These are phyloP conservation scores for Griposia aprilina DNA, from an alignment of 2,888 invertebrate genomes.

Conservation along the genomic window DNA sequence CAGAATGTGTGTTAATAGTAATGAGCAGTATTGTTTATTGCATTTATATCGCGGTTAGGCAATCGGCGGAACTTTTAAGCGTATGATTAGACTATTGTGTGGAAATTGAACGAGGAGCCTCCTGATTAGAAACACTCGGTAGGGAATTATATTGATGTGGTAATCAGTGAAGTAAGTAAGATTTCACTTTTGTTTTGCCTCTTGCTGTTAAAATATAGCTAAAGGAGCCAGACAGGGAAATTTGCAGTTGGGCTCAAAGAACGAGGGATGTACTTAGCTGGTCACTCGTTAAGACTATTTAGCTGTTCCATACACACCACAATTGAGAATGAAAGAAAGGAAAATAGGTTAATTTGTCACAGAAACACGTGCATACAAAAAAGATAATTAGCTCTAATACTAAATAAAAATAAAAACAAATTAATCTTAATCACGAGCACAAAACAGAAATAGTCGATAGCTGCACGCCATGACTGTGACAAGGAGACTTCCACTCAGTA, in stretches of 20 bases:
- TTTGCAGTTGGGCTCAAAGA: background rate
- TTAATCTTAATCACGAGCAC: no score
- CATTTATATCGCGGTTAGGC: slow-evolving; percentile 18
- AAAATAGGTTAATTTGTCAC: no score
- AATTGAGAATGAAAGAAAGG: background rate
- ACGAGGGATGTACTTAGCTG: background rate
- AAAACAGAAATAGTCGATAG: no score
- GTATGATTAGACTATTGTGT: slow-evolving; percentile 39
- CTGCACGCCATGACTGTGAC: no score
- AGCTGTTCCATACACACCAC: background rate
- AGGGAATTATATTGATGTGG: background rate
- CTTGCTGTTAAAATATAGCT: background rate
- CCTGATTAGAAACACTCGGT: background rate
- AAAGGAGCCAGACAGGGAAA: background rate
- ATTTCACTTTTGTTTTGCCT: background rate
- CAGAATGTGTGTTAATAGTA: slow-evolving; percentile 49
- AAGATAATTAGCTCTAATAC: no score
- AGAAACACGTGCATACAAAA: no score
- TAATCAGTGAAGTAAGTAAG: background rate
- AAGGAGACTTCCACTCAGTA: no score
- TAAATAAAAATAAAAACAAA: no score
- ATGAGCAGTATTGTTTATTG: slow-evolving; percentile 44
- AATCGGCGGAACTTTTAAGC: slow-evolving; percentile 14
- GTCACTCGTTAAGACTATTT: background rate
- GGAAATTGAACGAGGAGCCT: background rate